Percentiles rank a stretch among this genome's conserved stretches.
phyloP scores from a whole-genome alignment of 2,888 invertebrate genomes.

The Coleophora flavipennella region DNA sequence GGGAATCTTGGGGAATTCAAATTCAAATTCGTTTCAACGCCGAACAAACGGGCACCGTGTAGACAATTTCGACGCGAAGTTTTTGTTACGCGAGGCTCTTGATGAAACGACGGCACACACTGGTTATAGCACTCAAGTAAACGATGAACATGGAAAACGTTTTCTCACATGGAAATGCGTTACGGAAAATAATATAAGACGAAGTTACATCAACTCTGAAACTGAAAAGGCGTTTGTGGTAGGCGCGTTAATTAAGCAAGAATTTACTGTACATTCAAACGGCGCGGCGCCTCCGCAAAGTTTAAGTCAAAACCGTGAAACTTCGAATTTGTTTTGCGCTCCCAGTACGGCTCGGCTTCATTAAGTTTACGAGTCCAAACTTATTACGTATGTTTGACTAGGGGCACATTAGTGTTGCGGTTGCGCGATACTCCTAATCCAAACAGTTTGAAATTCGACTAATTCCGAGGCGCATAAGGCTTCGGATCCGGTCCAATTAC shows the following conservation, averaged over 20 bases:
- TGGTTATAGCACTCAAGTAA: background rate
- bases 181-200: slow-evolving; percentile 29
- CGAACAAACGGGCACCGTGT: slow-evolving; percentile 44
- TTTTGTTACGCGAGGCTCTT: slow-evolving; percentile 14
- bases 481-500: slow-evolving; percentile 60
- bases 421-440: slow-evolving; percentile 44
- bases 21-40: slow-evolving; percentile 46
- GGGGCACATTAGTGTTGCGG: slow-evolving; percentile 51
- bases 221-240: slow-evolving; percentile 20
- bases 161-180: no score
- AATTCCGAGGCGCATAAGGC: slow-evolving; percentile 57
- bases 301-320: slow-evolving; percentile 49
- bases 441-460: slow-evolving; percentile 54
- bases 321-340: slow-evolving; percentile 58
- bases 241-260: slow-evolving; percentile 59
- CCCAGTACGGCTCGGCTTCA: slow-evolving; percentile 32
- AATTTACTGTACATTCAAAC: slow-evolving; percentile 59
- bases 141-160: slow-evolving; percentile 10
- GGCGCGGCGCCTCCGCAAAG: slow-evolving; percentile 35
- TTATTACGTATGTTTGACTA: slow-evolving; percentile 59
- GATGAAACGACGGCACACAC: slow-evolving; percentile 7
- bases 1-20: slow-evolving; percentile 64
- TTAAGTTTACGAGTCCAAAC: slow-evolving; percentile 52
- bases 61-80: slow-evolving; percentile 31
- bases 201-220: slow-evolving; percentile 25